phyloP scores from a whole-genome alignment of 2,888 invertebrate genomes.

The Plagiodera versicolora region DNA sequence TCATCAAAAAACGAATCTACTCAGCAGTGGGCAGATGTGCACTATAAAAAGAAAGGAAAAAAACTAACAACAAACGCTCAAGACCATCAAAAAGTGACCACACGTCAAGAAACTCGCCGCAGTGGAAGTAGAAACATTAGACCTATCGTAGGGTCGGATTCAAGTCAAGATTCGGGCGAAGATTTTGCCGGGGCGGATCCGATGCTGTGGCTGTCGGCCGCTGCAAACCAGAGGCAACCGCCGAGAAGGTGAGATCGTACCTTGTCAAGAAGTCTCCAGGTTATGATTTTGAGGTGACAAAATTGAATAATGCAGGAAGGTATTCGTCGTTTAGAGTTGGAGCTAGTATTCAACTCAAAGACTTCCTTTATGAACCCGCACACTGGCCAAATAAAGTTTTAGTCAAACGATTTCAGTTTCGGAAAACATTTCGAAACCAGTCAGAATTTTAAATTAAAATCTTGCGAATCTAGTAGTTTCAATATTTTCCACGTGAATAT shows the following conservation, averaged over 20 bases:
- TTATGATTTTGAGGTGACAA: conserved; percentile 1
- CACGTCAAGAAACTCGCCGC: neutral
- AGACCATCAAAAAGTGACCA: neutral
- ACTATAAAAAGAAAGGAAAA: conserved; percentile 2
- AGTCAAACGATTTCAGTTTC: conserved; percentile 4
- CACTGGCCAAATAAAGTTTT: neutral
- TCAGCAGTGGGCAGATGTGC: neutral
- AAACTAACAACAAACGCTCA: neutral
- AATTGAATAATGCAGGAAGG: conserved; percentile 4
- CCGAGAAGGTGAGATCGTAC: neutral
- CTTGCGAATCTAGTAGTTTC: no score
- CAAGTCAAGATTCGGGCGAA: neutral
- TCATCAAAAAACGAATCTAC: neutral
- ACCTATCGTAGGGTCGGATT: neutral
- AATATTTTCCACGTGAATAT: no score
- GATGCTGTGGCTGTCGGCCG: neutral
- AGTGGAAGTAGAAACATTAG: neutral
- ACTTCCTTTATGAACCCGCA: neutral
- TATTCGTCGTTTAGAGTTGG: neutral
- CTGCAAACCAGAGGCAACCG: conserved; percentile 4
- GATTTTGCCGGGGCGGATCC: conserved; percentile 3
- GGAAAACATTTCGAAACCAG: neutral
- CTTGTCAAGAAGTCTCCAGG: neutral
- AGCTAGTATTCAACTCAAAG: neutral
- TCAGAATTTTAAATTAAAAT: no score